Evolutionary conservation across 2,888 invertebrate genomes (phyloP), one percentile per base, ranked within the genome.

Genomic region (Sussaba pulchella): DNA sequence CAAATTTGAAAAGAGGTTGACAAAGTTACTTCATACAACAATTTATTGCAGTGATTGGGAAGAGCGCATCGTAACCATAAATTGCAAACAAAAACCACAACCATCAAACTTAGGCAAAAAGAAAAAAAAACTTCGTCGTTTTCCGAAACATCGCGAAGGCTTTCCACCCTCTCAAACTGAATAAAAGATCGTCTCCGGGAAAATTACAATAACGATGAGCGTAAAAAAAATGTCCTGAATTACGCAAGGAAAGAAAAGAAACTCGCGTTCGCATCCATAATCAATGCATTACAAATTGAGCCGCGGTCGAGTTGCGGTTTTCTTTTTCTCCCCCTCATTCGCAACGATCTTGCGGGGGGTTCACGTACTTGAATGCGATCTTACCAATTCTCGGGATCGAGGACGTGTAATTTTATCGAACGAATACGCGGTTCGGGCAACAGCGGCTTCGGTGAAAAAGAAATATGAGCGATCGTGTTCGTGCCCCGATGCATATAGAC

Each of bases 211-310:
- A n/a, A n/a, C n/a, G n/a, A n/a, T n/a, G n/a, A n/a, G n/a, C n/a
- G n/a, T n/a, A n/a, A n/a, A n/a, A n/a, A n/a, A n/a, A 2, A 36
- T 19, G 3, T 17, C 10, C 6, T 6, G 12, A 43, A n/a, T 2
- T 8, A 43, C n/a, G 17, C 1, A 64, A 43, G 64, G 54, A 12
- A 64, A 21, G 21, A 36, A 43, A 12, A 36, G 63, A 45, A 69
- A 19, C 43, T 52, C 61, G 31, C 31, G 52, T 63, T 69, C 50
- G 14, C 19, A 39, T 61, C n/a, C 67, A 74, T 64, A 39, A 67
- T 70, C 36, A 54, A 54, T 57, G 14, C 17, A 54, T 24, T 31
- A 64, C 31, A 21, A 73, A 41, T 31, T 17, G 43, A 45, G 9
- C 6, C 14, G 19, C 10, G 54, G 14, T 41, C 14, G 59, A n/a